Conservation (phyloP, 2,797 vertebrate genomes). For the Danionella dracula region DNA sequence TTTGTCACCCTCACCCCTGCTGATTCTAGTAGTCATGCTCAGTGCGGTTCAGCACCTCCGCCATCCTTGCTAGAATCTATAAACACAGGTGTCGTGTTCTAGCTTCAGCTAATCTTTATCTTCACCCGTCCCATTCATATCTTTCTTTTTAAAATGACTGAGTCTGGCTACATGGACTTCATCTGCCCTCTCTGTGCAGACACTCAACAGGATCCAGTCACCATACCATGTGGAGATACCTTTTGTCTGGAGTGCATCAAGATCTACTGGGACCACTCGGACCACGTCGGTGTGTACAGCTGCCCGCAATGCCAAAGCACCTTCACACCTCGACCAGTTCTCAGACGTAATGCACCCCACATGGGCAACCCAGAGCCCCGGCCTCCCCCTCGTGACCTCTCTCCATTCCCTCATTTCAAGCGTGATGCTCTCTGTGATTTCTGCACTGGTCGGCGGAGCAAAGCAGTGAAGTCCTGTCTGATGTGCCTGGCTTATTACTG, state of each 20-base stretch:
- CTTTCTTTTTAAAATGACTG: conserved; percentile 38
- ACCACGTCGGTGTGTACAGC: conserved; percentile 65
- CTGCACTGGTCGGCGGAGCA: conserved; percentile 66
- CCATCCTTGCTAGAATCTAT: not conserved
- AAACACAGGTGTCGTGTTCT: conserved; percentile 29
- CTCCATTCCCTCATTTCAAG: conserved; percentile 55
- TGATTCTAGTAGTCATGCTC: not conserved
- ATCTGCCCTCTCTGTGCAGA: conserved; percentile 73
- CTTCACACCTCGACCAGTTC: conserved; percentile 71
- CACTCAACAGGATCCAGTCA: conserved; percentile 65
- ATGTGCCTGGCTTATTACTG: conserved; percentile 77
- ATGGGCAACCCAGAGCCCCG: conserved; percentile 54
- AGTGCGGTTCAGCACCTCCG: not conserved
- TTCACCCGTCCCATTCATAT: not conserved
- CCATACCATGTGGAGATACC: conserved; percentile 78
- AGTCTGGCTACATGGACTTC: conserved; percentile 44
- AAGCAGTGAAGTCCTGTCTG: conserved; percentile 72
- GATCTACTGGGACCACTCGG: conserved; percentile 77
- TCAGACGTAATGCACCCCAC: conserved; percentile 67
- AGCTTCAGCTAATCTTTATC: not conserved
- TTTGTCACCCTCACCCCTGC: not conserved
- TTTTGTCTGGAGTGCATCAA: conserved; percentile 81
- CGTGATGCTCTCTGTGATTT: conserved; percentile 76
- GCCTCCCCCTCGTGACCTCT: conserved; percentile 50
- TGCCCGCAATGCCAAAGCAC: conserved; percentile 75